Conservation (phyloP, 1,140 invertebrate species). For the Leguminivora glycinivorella region DNA sequence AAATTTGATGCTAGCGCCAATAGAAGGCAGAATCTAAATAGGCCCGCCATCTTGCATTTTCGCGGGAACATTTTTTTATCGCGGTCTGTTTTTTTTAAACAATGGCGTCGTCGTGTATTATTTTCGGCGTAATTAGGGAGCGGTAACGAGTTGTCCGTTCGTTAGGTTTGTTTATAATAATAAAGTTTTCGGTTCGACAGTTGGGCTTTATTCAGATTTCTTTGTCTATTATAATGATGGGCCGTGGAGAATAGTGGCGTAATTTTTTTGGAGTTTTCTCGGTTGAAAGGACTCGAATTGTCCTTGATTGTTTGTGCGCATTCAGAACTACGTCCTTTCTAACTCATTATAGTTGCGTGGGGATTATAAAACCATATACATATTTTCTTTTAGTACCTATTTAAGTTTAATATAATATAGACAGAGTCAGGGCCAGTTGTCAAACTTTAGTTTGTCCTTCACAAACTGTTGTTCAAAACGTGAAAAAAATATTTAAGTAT, state of each 20-base stretch:
- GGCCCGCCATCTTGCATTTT: constrained; percentile 50
- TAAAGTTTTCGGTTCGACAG: constrained; percentile 24
- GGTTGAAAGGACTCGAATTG: not conserved
- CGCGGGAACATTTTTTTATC: constrained; percentile 44
- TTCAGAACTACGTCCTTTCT: not conserved
- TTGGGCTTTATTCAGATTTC: constrained; percentile 8
- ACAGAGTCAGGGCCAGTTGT: no score
- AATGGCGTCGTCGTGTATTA: constrained; percentile 44
- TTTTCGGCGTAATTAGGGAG: constrained; percentile 51
- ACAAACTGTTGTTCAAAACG: no score
- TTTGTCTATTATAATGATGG: constrained; percentile 27
- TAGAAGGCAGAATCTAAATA: constrained; percentile 57
- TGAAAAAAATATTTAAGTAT: no score
- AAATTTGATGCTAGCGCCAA: constrained; percentile 72
- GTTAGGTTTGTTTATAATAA: constrained; percentile 35
- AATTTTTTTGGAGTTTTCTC: constrained; percentile 1
- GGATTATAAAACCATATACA: not conserved
- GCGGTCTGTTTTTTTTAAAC: constrained; percentile 46
- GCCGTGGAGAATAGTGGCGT: not conserved
- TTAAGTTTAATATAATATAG: no score
- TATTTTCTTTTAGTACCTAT: not conserved
- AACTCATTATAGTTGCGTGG: not conserved
- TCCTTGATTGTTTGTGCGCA: constrained; percentile 5
- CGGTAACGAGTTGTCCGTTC: constrained; percentile 44
- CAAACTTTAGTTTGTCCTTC: no score